Percentiles rank a stretch among this genome's conserved stretches.
Conservation (phyloP, 2,888 invertebrate species). For the Eristalis pertinax region DNA sequence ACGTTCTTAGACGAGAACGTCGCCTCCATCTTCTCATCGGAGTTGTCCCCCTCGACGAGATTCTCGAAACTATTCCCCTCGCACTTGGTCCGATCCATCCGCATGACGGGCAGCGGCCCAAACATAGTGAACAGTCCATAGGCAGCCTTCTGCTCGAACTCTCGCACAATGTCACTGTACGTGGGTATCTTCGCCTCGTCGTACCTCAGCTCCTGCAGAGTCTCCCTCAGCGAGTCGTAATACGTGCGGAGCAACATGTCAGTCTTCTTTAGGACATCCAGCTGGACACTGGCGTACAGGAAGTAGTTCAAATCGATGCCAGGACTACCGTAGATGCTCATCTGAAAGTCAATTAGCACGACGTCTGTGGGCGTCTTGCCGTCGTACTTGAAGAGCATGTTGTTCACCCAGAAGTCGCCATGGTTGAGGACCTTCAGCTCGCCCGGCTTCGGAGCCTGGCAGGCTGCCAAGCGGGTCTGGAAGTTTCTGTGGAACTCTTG, state of each 20-base stretch:
- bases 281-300: conserved; percentile 77
- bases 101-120: conserved; percentile 76
- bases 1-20: conserved; percentile 75
- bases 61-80: conserved; percentile 76
- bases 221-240: conserved; percentile 74
- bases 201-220: conserved; percentile 73
- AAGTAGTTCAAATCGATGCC: conserved; percentile 81
- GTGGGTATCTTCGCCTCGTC: conserved; percentile 73
- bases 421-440: conserved; percentile 81
- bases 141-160: conserved; percentile 75
- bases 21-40: conserved; percentile 74
- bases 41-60: conserved; percentile 75
- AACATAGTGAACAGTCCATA: conserved; percentile 77
- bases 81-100: conserved; percentile 76
- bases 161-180: conserved; percentile 75
- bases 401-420: conserved; percentile 83
- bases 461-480: conserved; percentile 65
- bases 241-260: conserved; percentile 76
- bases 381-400: conserved; percentile 81
- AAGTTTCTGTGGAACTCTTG: conserved; percentile 75
- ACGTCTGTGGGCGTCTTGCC: conserved; percentile 75
- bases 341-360: conserved; percentile 78
- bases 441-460: conserved; percentile 62
- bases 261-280: conserved; percentile 76
- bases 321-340: conserved; percentile 78